phyloP scores from a whole-genome alignment of 2,797 vertebrate genomes.

The Australoheros facetus region DNA sequence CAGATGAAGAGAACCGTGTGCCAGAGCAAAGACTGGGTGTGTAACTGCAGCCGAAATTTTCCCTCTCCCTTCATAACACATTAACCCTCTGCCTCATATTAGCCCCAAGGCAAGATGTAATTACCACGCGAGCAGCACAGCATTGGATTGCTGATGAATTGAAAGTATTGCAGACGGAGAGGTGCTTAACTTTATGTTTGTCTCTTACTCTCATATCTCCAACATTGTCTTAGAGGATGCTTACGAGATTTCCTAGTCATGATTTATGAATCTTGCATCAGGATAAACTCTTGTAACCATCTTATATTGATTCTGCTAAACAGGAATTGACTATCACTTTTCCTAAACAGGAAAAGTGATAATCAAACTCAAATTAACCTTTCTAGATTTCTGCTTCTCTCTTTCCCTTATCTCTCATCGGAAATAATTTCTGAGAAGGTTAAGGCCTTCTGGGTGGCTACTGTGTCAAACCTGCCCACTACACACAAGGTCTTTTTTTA shows the following conservation, averaged over 20 bases:
- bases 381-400: neutral
- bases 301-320: constrained; percentile 6
- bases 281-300: neutral
- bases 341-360: neutral
- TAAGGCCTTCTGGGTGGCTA: neutral
- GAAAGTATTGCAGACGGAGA: constrained; percentile 31
- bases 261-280: constrained; percentile 4
- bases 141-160: constrained; percentile 42
- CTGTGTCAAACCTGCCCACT: neutral
- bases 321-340: neutral
- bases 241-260: neutral
- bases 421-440: neutral
- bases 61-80: constrained; percentile 58
- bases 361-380: neutral
- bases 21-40: constrained; percentile 26
- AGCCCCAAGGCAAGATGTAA: constrained; percentile 54
- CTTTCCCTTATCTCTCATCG: neutral
- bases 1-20: constrained; percentile 45
- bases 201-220: constrained; percentile 1
- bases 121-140: constrained; percentile 39
- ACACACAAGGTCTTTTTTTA: neutral
- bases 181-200: constrained; percentile 21
- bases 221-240: constrained; percentile 19
- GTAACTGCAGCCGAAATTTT: constrained; percentile 41
- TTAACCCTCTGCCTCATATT: constrained; percentile 58